These are phyloP conservation scores for Encarsia formosa DNA, from an alignment of 2,888 invertebrate genomes.

Conservation along the genomic window DNA sequence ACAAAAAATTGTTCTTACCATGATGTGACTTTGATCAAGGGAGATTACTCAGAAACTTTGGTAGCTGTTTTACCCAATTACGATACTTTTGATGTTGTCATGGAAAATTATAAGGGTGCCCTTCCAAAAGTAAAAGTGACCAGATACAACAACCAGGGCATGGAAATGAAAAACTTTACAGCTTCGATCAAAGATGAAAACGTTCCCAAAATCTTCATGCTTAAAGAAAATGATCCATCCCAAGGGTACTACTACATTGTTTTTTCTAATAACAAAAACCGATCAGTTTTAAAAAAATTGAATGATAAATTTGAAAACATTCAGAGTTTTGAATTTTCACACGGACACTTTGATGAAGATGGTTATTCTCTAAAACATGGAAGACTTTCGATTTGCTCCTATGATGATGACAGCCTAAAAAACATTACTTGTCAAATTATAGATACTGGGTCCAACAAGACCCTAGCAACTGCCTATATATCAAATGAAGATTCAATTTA, in stretches of 20 bases:
- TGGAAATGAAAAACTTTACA: background rate
- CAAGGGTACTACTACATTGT: conserved; percentile 2
- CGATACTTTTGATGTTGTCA: background rate
- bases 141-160: background rate
- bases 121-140: background rate
- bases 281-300: background rate
- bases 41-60: background rate
- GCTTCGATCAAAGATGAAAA: background rate
- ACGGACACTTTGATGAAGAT: background rate
- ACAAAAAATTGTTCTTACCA: background rate
- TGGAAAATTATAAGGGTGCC: background rate
- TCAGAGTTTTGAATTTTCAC: background rate
- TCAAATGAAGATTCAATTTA: background rate
- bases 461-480: background rate
- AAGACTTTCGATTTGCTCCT: background rate
- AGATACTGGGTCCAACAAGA: background rate
- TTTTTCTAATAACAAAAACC: background rate
- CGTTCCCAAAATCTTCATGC: background rate
- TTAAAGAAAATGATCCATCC: background rate
- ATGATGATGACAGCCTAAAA: background rate
- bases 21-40: background rate
- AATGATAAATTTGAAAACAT: background rate
- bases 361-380: background rate
- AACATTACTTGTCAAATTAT: background rate
- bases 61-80: background rate